Conservation (phyloP, 2,888 invertebrate genomes). For the Orthosia gothica region DNA sequence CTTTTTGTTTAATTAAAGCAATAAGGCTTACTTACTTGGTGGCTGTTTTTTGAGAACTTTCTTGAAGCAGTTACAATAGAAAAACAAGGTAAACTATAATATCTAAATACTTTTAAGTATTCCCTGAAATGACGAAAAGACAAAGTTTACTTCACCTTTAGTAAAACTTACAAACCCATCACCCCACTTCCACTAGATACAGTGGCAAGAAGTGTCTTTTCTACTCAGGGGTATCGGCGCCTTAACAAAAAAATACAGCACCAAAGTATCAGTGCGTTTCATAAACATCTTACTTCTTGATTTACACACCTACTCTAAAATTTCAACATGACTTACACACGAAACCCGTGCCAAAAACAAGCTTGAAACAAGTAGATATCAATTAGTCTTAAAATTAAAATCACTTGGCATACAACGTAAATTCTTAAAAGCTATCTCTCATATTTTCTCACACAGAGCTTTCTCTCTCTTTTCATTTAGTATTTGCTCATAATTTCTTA, state of each 20-base stretch:
- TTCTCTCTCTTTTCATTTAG: not conserved
- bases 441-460: slow-evolving; percentile 4
- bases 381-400: not conserved
- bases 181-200: too few species aligned
- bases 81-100: not conserved
- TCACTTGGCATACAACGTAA: not conserved
- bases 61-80: not conserved
- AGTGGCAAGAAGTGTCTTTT: too few species aligned
- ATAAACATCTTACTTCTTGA: not conserved
- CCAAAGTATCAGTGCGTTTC: not conserved
- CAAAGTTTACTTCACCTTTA: not conserved
- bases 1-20: slow-evolving; percentile 17
- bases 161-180: not conserved
- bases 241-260: not conserved
- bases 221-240: too few species aligned
- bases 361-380: not conserved
- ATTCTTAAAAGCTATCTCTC: not conserved
- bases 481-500: slow-evolving; percentile 21
- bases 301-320: not conserved
- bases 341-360: slow-evolving; percentile 14
- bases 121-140: not conserved
- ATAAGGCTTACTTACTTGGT: not conserved
- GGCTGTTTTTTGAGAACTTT: not conserved
- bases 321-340: not conserved
- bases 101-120: not conserved